These are phyloP conservation scores for Cyprinodon diabolis DNA, from an alignment of 2,797 vertebrate species.

Conservation along the genomic window DNA sequence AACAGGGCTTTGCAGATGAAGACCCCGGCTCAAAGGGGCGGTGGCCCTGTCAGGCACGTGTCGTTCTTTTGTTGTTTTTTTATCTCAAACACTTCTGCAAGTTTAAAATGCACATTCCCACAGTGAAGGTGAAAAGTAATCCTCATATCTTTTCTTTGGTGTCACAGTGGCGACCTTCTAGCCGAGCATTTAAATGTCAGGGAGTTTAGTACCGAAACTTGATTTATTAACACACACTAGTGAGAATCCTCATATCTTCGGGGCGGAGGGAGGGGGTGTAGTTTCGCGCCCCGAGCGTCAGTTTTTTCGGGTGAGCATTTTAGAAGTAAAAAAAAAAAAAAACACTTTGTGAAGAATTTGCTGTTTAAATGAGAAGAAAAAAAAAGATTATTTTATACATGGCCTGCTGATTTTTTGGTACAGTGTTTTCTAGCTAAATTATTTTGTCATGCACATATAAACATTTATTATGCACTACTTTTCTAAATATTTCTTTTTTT, in stretches of 20 bases:
- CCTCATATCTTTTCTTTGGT: constrained; percentile 56
- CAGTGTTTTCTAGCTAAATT: constrained; percentile 99
- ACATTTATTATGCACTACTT: constrained; percentile 99
- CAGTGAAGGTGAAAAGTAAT: constrained; percentile 57
- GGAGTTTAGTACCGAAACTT: constrained; percentile 90
- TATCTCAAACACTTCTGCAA: constrained; percentile 43
- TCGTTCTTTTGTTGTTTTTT: constrained; percentile 42
- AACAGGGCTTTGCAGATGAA: constrained; percentile 52
- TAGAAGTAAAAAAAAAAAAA: constrained; percentile 80
- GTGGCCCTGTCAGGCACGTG: constrained; percentile 81
- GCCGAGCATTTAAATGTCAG: constrained; percentile 88
- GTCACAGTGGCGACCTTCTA: constrained; percentile 78
- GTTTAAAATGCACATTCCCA: constrained; percentile 63
- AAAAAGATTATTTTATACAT: constrained; percentile 99
- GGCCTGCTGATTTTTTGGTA: constrained; percentile 99
- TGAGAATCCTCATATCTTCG: constrained; percentile 85
- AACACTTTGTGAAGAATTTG: constrained; percentile 99
- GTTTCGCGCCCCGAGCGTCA: constrained; percentile 86
- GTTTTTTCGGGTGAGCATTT: constrained; percentile 86
- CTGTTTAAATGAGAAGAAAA: constrained; percentile 90
- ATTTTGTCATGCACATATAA: constrained; percentile 99
- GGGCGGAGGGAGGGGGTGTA: neutral
- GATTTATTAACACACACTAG: constrained; percentile 86
- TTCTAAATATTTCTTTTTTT: constrained; percentile 97
- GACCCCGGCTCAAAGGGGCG: constrained; percentile 86